Conservation (phyloP, 2,113 vertebrate species). For the Dipodomys spectabilis region DNA sequence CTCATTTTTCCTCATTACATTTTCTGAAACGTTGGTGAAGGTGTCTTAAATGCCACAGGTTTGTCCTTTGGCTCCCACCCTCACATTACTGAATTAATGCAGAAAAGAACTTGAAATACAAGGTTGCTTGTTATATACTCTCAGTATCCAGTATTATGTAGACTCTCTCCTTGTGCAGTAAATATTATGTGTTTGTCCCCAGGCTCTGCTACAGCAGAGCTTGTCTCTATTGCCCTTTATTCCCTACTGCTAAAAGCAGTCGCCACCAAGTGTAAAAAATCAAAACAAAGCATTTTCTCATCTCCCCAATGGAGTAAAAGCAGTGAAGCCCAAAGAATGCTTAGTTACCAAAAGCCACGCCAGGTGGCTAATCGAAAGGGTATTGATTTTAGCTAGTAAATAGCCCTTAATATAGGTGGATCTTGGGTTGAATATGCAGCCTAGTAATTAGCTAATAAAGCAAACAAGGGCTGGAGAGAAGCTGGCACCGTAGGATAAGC, state of each 20-base stretch:
- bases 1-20: neutral
- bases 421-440: slow-evolving; percentile 77
- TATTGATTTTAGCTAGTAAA: slow-evolving; percentile 83
- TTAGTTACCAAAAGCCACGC: slow-evolving; percentile 81
- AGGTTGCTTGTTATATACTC: neutral
- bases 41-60: neutral
- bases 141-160: neutral
- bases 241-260: slow-evolving; percentile 65
- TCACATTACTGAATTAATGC: neutral
- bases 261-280: slow-evolving; percentile 74
- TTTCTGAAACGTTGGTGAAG: neutral
- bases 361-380: slow-evolving; percentile 81
- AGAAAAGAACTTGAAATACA: slow-evolving; percentile 5
- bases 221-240: slow-evolving; percentile 54
- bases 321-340: slow-evolving; percentile 79
- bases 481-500: slow-evolving; percentile 64
- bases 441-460: slow-evolving; percentile 82
- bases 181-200: slow-evolving; percentile 12
- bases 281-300: slow-evolving; percentile 78
- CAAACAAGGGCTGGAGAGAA: slow-evolving; percentile 70
- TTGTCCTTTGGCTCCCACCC: neutral
- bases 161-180: slow-evolving; percentile 14
- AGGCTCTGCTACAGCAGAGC: neutral
- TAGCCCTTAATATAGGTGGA: slow-evolving; percentile 80
- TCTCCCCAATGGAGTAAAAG: slow-evolving; percentile 72